Percentiles rank a stretch among this genome's conserved stretches.
Conservation (phyloP, 2,888 invertebrate species). For the Ormyrus nitidulus region DNA sequence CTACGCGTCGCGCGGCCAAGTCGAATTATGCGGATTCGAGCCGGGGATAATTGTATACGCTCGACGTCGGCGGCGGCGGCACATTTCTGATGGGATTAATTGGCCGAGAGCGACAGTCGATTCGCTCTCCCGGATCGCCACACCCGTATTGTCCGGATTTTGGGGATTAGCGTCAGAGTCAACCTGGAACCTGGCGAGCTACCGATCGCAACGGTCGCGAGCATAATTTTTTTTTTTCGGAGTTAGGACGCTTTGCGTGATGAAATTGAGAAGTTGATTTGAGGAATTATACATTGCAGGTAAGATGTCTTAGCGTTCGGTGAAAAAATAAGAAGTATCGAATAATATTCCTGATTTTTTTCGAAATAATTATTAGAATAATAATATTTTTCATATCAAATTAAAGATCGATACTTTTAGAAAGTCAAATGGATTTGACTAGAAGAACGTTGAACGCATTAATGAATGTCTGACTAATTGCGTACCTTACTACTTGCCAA, state of each 20-base stretch:
- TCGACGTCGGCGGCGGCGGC: not conserved
- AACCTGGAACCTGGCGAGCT: no score
- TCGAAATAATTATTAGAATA: no score
- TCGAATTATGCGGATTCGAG: not conserved
- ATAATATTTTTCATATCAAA: no score
- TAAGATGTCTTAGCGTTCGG: no score
- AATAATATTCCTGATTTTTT: no score
- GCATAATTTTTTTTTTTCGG: no score
- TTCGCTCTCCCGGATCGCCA: not conserved
- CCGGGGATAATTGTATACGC: not conserved
- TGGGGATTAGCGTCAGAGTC: not conserved
- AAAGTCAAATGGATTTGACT: not conserved
- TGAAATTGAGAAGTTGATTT: no score
- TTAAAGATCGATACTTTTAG: not conserved
- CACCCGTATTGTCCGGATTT: slow-evolving; percentile 29
- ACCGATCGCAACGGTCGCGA: no score
- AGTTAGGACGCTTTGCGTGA: no score
- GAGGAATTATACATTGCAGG: no score
- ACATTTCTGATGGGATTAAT: slow-evolving; percentile 34
- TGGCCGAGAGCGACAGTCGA: slow-evolving; percentile 12
- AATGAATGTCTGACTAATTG: slow-evolving; percentile 8
- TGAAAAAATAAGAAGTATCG: no score
- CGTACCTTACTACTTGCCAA: slow-evolving; percentile 14
- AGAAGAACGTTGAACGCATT: not conserved
- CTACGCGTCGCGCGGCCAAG: not conserved